Conservation (phyloP, 2,113 vertebrate species). For the Amphiprion percula region DNA sequence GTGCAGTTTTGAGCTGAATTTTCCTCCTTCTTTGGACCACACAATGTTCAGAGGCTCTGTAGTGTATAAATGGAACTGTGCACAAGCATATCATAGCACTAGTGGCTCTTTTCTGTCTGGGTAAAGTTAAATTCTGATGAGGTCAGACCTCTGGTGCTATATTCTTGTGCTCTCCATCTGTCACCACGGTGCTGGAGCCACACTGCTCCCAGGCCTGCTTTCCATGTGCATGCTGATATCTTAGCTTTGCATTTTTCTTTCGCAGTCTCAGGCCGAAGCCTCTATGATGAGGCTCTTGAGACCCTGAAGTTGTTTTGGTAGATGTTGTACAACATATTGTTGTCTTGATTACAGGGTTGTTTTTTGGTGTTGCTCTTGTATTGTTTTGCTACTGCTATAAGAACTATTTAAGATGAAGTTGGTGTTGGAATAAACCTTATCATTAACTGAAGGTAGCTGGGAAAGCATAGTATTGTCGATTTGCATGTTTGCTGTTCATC, state of each 20-base stretch:
- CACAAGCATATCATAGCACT: constrained; percentile 25
- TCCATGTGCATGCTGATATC: constrained; percentile 44
- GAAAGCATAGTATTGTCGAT: too few species aligned
- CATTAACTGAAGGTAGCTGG: too few species aligned
- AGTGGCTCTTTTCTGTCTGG: constrained; percentile 47
- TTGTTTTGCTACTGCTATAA: too few species aligned
- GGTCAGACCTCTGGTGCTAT: constrained; percentile 69
- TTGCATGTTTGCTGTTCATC: too few species aligned
- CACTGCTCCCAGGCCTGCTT: constrained; percentile 57
- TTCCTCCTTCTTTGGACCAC: not conserved
- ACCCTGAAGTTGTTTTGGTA: constrained; percentile 2
- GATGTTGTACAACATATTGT: constrained; percentile 3
- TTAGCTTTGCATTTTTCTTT: constrained; percentile 25
- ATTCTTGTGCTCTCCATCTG: constrained; percentile 70
- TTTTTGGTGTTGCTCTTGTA: not conserved
- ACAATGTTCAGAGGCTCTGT: not conserved
- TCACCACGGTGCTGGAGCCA: constrained; percentile 53
- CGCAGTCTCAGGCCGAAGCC: constrained; percentile 17
- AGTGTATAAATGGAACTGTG: constrained; percentile 17
- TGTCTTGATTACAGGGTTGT: constrained; percentile 4
- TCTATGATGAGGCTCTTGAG: constrained; percentile 33
- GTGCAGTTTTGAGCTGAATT: not conserved
- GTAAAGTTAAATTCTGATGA: constrained; percentile 69
- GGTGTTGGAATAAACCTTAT: too few species aligned
- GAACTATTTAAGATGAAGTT: too few species aligned